Percentiles rank a stretch among this genome's conserved stretches.
These are phyloP conservation scores for Sandelia bainsii DNA, from an alignment of 2,797 vertebrate genomes.

Conservation along the genomic window DNA sequence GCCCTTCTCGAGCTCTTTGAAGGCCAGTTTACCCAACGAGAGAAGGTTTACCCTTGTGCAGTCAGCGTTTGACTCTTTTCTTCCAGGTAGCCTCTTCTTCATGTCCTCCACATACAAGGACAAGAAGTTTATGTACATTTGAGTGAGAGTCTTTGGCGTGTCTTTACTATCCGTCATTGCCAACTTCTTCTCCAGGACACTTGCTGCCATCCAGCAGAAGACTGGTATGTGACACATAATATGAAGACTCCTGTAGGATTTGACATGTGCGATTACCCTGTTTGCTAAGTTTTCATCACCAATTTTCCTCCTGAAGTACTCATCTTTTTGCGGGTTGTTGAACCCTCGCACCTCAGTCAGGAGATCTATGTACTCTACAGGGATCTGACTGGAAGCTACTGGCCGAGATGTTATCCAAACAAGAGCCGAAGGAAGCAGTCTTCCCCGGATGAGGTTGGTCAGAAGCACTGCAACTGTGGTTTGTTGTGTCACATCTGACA, in stretches of 20 bases:
- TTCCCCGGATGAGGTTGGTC: slow-evolving; percentile 74
- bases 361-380: slow-evolving; percentile 56
- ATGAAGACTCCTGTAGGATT: slow-evolving; percentile 74
- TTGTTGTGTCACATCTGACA: slow-evolving; percentile 53
- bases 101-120: slow-evolving; percentile 48
- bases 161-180: slow-evolving; percentile 29
- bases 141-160: slow-evolving; percentile 73
- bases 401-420: slow-evolving; percentile 80
- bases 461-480: slow-evolving; percentile 53
- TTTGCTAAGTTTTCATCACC: slow-evolving; percentile 45
- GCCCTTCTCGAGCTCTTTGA: slow-evolving; percentile 69
- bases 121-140: slow-evolving; percentile 78
- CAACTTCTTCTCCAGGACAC: slow-evolving; percentile 65
- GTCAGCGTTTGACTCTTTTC: slow-evolving; percentile 33
- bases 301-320: slow-evolving; percentile 74
- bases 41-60: slow-evolving; percentile 53
- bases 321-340: slow-evolving; percentile 73
- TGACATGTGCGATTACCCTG: slow-evolving; percentile 67
- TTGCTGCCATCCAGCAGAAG: slow-evolving; percentile 75
- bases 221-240: slow-evolving; percentile 82
- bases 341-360: slow-evolving; percentile 79
- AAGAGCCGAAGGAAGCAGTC: slow-evolving; percentile 61
- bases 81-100: slow-evolving; percentile 39
- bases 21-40: slow-evolving; percentile 72
- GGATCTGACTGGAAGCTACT: slow-evolving; percentile 66